Base-by-base conservation (phyloP, 2,113 vertebrate genomes). In the Pedetes capensis region DNA sequence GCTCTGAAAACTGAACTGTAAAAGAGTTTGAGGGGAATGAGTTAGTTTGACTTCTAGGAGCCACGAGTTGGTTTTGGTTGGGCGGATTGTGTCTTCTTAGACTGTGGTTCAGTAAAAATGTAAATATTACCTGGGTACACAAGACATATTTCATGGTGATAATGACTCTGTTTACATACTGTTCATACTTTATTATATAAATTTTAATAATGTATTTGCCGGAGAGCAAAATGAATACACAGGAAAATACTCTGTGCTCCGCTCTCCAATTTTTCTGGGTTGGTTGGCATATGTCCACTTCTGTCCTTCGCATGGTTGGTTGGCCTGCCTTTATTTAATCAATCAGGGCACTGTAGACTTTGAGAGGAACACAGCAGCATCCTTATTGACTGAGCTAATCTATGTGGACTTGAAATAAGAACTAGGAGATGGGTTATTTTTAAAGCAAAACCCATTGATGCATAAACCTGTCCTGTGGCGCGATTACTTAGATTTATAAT, bases 81-180 rank as follows among this genome's bases (percentile, higher is more conserved):
- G 82, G 51, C n/a, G 82, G n/a, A 69, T 83, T 93, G 68, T 95
- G 12, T 69, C 68, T 76, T 75, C 74, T 80, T 83, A 95, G 75
- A 87, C 49, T 83, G 74, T 32, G 39, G 63, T 80, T 96, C 92
- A 91, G 88, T 97, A 87, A 94, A 97, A 95, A 93, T 82, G 90
- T 95, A 91, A 97, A 96, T 96, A 83, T 81, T 97, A 91, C 83
- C 89, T 96, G 89, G 85, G 75, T 55, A 95, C 84, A 96, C 76
- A 97, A 82, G 89, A 74, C 93, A 69, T 92, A 95, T 95, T 97
- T 93, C 72, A 83, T 8, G 18, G 55, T 85, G 89, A 91, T 96
- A 92, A 94, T 96, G 93, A 96, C 91, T 92, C 81, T 92, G 92
- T 95, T 95, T 93, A 95, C 95, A 95, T 47, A 92, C 57, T 55